These are phyloP conservation scores for Periophthalmus magnuspinnatus DNA, from an alignment of 2,797 vertebrate genomes.

Conservation along the genomic window DNA sequence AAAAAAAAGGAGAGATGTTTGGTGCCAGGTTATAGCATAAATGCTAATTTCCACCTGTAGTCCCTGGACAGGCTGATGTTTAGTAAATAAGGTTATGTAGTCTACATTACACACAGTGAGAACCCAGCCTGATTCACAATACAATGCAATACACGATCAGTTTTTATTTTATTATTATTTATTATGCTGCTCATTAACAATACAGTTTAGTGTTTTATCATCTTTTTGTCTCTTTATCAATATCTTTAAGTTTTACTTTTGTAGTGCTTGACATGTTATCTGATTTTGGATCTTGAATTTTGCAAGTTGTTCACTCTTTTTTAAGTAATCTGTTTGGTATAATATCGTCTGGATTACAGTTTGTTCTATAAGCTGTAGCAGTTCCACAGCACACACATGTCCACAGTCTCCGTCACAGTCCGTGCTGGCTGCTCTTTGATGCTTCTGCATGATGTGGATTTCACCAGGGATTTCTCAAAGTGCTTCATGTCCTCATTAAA, in stretches of 20 bases:
- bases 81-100: no score
- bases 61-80: no score
- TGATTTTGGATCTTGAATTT: background rate
- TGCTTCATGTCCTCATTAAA: constrained; percentile 59
- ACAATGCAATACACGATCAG: background rate
- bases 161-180: background rate
- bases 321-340: background rate
- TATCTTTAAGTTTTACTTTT: background rate
- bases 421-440: constrained; percentile 25
- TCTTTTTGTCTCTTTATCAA: background rate
- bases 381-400: background rate
- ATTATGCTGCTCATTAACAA: background rate
- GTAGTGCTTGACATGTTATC: background rate
- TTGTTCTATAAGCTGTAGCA: background rate
- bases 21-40: no score
- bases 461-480: constrained; percentile 39
- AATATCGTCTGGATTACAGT: constrained; percentile 6
- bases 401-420: constrained; percentile 7
- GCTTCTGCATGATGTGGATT: constrained; percentile 37
- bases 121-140: no score
- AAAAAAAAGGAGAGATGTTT: no score
- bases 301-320: background rate
- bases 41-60: no score
- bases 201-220: background rate
- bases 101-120: background rate